Conservation (phyloP, 2,888 invertebrate species). For the Harpagoxenus sublaevis region DNA sequence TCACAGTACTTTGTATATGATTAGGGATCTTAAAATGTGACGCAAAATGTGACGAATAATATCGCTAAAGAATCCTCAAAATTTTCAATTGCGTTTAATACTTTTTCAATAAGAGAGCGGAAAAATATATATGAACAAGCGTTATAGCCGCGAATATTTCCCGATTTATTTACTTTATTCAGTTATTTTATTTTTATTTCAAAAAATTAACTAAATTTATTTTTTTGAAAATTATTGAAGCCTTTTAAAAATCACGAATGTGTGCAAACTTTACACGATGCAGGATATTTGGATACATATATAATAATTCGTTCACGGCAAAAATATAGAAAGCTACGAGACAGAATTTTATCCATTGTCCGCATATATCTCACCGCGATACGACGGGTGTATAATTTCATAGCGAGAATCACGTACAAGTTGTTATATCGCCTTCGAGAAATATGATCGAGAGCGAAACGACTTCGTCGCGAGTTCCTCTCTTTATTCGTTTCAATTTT, state of each 20-base stretch:
- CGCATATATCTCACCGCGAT: not conserved
- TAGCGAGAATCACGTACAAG: not conserved
- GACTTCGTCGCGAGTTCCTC: not conserved
- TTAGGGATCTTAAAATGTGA: not conserved
- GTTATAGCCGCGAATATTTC: not conserved
- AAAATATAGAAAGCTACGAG: not conserved
- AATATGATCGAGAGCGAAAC: not conserved
- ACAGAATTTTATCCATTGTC: not conserved
- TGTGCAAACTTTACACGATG: not conserved
- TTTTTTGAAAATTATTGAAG: not conserved
- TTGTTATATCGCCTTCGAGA: slow-evolving; percentile 2
- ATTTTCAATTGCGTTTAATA: not conserved
- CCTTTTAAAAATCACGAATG: not conserved
- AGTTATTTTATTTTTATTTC: not conserved
- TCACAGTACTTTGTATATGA: not conserved
- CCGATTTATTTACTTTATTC: not conserved
- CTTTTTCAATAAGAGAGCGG: not conserved
- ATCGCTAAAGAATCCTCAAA: not conserved
- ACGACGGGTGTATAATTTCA: not conserved
- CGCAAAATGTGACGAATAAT: not conserved
- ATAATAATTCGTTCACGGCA: not conserved
- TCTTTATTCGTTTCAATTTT: not conserved
- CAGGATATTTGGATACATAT: not conserved
- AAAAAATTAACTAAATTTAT: slow-evolving; percentile 12
- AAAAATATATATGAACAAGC: not conserved